Conservation (phyloP, 1,140 invertebrate genomes). For the Eueides isabella region DNA sequence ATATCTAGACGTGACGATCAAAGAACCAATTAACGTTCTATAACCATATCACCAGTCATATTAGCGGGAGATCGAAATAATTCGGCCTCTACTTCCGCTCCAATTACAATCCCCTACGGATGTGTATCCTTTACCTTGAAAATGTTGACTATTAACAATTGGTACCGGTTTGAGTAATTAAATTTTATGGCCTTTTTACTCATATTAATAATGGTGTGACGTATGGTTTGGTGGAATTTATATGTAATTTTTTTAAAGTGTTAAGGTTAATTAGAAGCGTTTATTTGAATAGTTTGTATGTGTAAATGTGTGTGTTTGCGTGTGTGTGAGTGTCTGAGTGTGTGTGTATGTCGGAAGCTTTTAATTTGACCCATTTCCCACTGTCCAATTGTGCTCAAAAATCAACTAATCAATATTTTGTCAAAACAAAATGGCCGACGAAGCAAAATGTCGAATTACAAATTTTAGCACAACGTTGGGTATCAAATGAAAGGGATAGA, state of each 20-base stretch:
- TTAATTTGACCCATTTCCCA: too few species aligned
- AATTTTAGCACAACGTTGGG: too few species aligned
- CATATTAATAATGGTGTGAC: constrained; percentile 20
- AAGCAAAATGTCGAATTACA: too few species aligned
- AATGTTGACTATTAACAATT: constrained; percentile 63
- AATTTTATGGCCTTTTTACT: constrained; percentile 42
- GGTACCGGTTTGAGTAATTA: constrained; percentile 51
- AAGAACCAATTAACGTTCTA: neutral
- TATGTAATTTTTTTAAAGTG: neutral
- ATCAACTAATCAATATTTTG: too few species aligned
- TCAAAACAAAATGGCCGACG: too few species aligned
- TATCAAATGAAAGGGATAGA: too few species aligned
- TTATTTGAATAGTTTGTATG: too few species aligned
- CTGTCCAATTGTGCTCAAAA: too few species aligned
- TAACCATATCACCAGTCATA: neutral
- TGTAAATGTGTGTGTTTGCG: too few species aligned
- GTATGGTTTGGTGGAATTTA: neutral
- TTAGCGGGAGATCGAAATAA: constrained; percentile 40
- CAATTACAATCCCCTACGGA: constrained; percentile 63
- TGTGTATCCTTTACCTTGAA: constrained; percentile 64
- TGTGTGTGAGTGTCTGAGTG: too few species aligned
- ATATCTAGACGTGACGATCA: constrained; percentile 10
- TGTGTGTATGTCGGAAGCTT: too few species aligned
- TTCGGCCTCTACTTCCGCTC: constrained; percentile 53
- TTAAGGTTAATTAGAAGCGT: neutral